These are phyloP conservation scores for Eupeodes latifasciatus DNA, from an alignment of 2,888 invertebrate genomes.

Conservation along the genomic window DNA sequence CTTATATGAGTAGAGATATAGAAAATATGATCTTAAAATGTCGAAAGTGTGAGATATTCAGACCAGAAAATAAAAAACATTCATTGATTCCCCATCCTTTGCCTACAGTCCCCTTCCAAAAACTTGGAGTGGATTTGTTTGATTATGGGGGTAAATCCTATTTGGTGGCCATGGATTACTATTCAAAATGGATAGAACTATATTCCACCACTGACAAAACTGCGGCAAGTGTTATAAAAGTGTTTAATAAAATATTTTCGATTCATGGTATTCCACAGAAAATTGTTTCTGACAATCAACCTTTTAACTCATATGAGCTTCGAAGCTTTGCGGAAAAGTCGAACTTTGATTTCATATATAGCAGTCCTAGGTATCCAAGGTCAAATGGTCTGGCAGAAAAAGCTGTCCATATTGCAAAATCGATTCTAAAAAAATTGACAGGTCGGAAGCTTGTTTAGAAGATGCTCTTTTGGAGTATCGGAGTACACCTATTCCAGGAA, in stretches of 20 bases:
- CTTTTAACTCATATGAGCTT: too few relatives aligned
- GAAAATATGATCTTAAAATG: slow-evolving; percentile 33
- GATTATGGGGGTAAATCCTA: slow-evolving; percentile 25
- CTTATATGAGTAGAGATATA: slow-evolving; percentile 23
- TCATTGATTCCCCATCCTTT: slow-evolving; percentile 14
- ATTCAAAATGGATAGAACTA: slow-evolving; percentile 48
- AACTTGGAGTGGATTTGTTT: slow-evolving; percentile 46
- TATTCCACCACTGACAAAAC: background rate
- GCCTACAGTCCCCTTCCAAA: slow-evolving; percentile 19
- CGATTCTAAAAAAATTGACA: too few relatives aligned
- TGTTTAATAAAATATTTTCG: slow-evolving; percentile 7
- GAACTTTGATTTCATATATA: slow-evolving; percentile 14
- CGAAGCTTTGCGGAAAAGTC: background rate
- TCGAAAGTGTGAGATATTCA: slow-evolving; percentile 36
- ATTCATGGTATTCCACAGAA: too few relatives aligned
- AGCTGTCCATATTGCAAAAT: background rate
- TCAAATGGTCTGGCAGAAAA: slow-evolving; percentile 8
- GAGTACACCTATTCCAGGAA: too few relatives aligned
- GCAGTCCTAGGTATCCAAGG: background rate
- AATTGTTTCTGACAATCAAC: too few relatives aligned
- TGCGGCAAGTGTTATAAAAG: background rate
- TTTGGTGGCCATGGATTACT: slow-evolving; percentile 19
- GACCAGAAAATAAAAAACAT: slow-evolving; percentile 37
- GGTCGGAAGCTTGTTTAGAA: too few relatives aligned
- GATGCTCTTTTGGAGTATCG: too few relatives aligned